Percentiles rank a stretch among this genome's conserved stretches.
These are phyloP conservation scores for Himantopus leucocephalus DNA, from an alignment of 2,113 vertebrate species.

Conservation along the genomic window DNA sequence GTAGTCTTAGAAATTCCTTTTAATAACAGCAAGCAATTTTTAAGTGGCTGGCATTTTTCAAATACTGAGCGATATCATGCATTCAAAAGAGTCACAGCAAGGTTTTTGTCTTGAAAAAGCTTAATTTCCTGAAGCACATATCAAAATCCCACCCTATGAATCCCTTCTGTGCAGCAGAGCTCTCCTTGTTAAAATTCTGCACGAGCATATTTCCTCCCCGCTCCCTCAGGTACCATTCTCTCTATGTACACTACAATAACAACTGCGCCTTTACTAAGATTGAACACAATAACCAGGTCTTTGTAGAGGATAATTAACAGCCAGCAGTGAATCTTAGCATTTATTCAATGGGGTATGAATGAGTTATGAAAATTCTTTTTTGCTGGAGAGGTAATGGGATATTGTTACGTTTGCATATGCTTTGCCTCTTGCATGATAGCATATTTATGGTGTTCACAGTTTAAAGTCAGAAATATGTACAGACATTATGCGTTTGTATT, in stretches of 20 bases:
- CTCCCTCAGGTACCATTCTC: conserved; percentile 44
- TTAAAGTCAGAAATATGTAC: conserved; percentile 34
- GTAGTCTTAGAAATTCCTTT: conserved; percentile 12
- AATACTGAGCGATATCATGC: neutral
- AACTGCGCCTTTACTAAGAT: conserved; percentile 41
- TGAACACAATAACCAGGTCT: conserved; percentile 66
- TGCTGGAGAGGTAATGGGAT: conserved; percentile 50
- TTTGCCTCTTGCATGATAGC: conserved; percentile 6
- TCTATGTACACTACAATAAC: conserved; percentile 45
- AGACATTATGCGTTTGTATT: conserved; percentile 16
- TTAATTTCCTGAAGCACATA: conserved; percentile 49
- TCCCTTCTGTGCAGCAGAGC: conserved; percentile 24
- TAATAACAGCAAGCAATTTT: conserved; percentile 8
- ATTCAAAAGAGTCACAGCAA: conserved; percentile 12
- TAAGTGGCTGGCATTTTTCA: neutral
- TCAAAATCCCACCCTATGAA: conserved; percentile 41
- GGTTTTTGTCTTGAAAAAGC: conserved; percentile 48
- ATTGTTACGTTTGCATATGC: neutral
- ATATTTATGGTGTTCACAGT: conserved; percentile 27
- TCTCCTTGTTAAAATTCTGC: conserved; percentile 52
- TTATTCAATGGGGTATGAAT: conserved; percentile 60
- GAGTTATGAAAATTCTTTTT: conserved; percentile 62
- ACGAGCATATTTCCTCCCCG: neutral
- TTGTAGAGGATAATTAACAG: conserved; percentile 67
- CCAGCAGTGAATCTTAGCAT: conserved; percentile 47